These are phyloP conservation scores for Cossypha dichroa DNA, from an alignment of 2,797 vertebrate genomes.

Conservation along the genomic window DNA sequence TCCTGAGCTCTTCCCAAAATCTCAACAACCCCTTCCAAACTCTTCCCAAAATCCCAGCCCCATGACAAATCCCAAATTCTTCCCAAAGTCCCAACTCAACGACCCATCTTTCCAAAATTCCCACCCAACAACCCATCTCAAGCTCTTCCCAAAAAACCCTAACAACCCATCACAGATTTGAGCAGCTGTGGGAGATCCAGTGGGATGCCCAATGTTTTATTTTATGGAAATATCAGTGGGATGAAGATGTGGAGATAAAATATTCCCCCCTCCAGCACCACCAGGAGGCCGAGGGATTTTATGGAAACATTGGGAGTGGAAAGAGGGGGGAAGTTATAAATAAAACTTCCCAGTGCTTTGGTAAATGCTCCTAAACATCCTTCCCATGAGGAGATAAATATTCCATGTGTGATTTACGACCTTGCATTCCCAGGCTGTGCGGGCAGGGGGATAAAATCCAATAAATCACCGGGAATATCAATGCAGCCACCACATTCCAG, in stretches of 20 bases:
- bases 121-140: no score
- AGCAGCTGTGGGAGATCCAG: not conserved
- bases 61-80: accelerated
- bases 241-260: constrained; percentile 41
- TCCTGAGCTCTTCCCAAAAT: no score
- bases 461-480: constrained; percentile 5
- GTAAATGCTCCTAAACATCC: constrained; percentile 16
- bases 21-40: accelerated
- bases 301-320: not conserved
- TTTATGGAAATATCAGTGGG: constrained; percentile 43
- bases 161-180: not conserved
- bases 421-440: not conserved
- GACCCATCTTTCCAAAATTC: no score
- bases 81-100: not conserved
- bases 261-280: accelerated
- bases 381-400: constrained; percentile 33
- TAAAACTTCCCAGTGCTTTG: constrained; percentile 33
- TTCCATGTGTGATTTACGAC: constrained; percentile 46
- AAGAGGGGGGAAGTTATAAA: not conserved
- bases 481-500: not conserved
- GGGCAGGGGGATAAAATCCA: not conserved
- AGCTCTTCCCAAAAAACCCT: not conserved
- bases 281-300: not conserved
- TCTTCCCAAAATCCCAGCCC: not conserved
- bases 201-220: not conserved